Percentiles rank a stretch among this genome's conserved stretches.
Evolutionary conservation across 2,113 vertebrate genomes (phyloP).

Genomic region (Embiotoca jacksoni): DNA sequence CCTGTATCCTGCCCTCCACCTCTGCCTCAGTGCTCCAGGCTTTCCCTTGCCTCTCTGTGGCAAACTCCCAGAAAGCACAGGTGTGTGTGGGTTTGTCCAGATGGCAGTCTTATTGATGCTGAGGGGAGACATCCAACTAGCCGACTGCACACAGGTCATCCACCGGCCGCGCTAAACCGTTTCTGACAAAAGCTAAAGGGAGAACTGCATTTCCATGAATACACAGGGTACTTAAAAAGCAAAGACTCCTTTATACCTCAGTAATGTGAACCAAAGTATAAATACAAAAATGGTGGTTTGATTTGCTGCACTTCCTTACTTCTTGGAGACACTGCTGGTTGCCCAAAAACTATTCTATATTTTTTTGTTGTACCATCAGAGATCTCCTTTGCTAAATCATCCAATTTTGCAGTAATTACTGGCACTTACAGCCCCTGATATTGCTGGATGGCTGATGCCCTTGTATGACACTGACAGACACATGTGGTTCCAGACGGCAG

Average conservation of each 20-base stretch:
- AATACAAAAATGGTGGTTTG: no score
- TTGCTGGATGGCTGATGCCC: not conserved
- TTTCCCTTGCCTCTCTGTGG: conserved; percentile 51
- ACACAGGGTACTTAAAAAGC: not conserved
- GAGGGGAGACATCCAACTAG: conserved; percentile 50
- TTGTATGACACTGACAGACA: conserved; percentile 16
- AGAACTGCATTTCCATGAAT: conserved; percentile 8
- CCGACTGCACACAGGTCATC: conserved; percentile 39
- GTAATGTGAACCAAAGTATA: not conserved
- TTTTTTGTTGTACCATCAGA: no score
- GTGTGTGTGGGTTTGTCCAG: conserved; percentile 77
- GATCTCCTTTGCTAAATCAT: not conserved
- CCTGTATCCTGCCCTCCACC: conserved; percentile 31
- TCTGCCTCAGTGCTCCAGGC: conserved; percentile 44
- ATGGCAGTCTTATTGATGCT: conserved; percentile 65
- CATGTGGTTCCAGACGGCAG: conserved; percentile 13
- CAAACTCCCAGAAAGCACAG: conserved; percentile 71
- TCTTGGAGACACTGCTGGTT: not conserved
- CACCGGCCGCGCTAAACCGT: conserved; percentile 15
- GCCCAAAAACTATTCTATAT: not conserved
- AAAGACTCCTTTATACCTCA: not conserved
- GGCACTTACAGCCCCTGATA: not conserved
- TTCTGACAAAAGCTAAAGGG: not conserved
- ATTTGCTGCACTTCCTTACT: not conserved
- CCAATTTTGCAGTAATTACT: not conserved